phyloP scores from a whole-genome alignment of 2,113 vertebrate genomes.

The Noturus placidus region DNA sequence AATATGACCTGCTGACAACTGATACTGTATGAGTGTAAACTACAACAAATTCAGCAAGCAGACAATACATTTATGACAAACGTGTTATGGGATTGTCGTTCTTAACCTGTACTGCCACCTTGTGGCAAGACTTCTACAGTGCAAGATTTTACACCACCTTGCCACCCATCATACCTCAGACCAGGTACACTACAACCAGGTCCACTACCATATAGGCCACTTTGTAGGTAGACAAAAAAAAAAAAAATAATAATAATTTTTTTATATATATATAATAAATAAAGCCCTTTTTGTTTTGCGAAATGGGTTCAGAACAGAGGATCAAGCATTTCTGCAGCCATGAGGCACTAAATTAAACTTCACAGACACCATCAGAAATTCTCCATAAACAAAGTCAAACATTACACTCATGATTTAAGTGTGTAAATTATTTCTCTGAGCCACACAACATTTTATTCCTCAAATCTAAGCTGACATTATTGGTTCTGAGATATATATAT shows the following conservation, averaged over 20 bases:
- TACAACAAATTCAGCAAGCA: not conserved
- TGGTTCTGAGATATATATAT: not conserved
- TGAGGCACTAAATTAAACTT: not conserved
- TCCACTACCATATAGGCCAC: not conserved
- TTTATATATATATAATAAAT: no score
- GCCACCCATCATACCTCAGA: not conserved
- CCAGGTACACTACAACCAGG: no score
- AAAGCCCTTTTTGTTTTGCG: no score
- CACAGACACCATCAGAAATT: no score
- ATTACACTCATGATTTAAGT: not conserved
- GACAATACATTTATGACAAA: not conserved
- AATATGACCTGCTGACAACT: not conserved
- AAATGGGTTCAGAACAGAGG: no score
- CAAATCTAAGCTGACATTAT: not conserved
- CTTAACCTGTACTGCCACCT: constrained; percentile 41
- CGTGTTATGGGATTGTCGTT: not conserved
- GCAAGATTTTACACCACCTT: not conserved
- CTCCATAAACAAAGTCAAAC: no score
- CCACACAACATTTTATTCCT: not conserved
- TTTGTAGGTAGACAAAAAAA: not conserved
- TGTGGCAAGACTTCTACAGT: constrained; percentile 38
- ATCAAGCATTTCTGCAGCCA: no score
- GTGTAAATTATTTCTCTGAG: not conserved
- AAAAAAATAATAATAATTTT: no score
- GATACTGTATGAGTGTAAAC: not conserved